Base-by-base conservation (phyloP, 2,888 invertebrate genomes). In the Campoletis raptor region DNA sequence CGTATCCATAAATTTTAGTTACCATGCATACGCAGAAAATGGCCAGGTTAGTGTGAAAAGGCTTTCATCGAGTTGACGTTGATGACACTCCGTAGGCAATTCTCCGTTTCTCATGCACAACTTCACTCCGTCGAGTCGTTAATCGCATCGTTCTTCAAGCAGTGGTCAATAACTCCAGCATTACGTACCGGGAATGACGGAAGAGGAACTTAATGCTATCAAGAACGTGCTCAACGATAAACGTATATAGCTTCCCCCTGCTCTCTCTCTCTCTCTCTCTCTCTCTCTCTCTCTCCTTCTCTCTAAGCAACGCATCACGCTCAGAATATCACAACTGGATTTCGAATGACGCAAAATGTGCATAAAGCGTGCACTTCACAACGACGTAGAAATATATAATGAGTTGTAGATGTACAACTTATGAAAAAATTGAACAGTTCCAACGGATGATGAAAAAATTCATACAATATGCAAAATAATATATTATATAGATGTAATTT, bases 201-300 rank as follows among this genome's bases (percentile, higher is more conserved):
- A 66, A 40, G 81, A 30, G 40, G 64, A 85, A 54, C 72, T 85
- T 81, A 78, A 77, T 77, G 77, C 81, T 57, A 45, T 52, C 72
- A 42, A 73, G 9, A 61, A 70, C 69, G 30, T 45, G 82, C 74
- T 83, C 42, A 5, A 57, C 40, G 70, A 54, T 66, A 30, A 37
- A 69, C 52, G 64, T 30, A 42, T 66, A 9, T 37, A 42, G 52
- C 72, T 24, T 9, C 12, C 18, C 8, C 30, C 42, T 42, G 42
- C n/a, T 45, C 30, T 30, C 45, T 72, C 30, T 48, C 48, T 72
- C 70, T 30, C 48, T 45, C 10, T 45, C 42, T 45, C 21, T 64
- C n/a, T 64, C 76, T 45, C 30, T 45, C 61, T 45, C 30, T 15
- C 8, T 30, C 24, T 61, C 54, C n/a, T n/a, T n/a, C n/a, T n/a